Evolutionary conservation across 2,888 invertebrate genomes (phyloP).

Genomic region (Agonum fuliginosum): DNA sequence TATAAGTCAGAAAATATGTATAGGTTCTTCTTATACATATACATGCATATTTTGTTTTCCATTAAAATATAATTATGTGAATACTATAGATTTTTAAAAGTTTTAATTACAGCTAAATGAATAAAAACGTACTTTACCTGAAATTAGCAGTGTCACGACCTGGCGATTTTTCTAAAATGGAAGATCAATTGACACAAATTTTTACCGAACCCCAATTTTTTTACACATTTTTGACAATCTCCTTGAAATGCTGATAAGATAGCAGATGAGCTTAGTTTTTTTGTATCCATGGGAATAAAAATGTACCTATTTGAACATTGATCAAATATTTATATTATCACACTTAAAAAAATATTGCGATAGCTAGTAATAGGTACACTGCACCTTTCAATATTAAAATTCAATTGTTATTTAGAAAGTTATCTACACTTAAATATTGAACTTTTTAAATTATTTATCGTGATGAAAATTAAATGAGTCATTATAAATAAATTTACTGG

Average conservation of each 20-base stretch:
- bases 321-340: slow-evolving; percentile 45
- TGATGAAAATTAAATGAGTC: neutral
- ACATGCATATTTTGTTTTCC: too few species aligned
- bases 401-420: neutral
- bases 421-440: neutral
- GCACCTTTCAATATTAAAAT: neutral
- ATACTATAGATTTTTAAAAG: too few species aligned
- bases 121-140: slow-evolving; percentile 23
- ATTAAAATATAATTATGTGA: too few species aligned
- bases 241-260: slow-evolving; percentile 57
- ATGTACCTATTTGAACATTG: slow-evolving; percentile 51
- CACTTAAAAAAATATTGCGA: slow-evolving; percentile 27
- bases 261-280: slow-evolving; percentile 34
- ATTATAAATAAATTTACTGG: too few species aligned
- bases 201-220: slow-evolving; percentile 16
- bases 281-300: slow-evolving; percentile 39
- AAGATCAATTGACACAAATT: neutral
- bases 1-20: too few species aligned
- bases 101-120: neutral
- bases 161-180: slow-evolving; percentile 26
- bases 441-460: neutral
- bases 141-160: neutral
- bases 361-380: neutral
- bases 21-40: too few species aligned
- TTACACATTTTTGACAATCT: slow-evolving; percentile 35